Evolutionary conservation across 2,113 vertebrate genomes (phyloP).

Genomic region (Chaetura pelagica): DNA sequence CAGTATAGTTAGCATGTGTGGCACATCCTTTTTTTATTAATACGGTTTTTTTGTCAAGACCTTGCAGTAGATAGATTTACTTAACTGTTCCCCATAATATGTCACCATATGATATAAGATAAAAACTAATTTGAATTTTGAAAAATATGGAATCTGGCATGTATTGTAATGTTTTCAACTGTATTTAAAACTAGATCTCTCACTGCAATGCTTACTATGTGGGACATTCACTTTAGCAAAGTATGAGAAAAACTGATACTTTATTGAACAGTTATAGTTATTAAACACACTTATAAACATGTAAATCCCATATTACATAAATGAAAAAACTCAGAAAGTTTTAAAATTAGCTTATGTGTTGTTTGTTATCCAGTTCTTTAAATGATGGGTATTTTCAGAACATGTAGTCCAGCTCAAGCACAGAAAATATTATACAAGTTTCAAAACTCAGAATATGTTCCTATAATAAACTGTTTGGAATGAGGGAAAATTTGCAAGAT

Average conservation of each 20-base stretch:
- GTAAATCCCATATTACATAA: not conserved
- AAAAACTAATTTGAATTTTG: not conserved
- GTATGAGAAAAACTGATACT: rapidly evolving
- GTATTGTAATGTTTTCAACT: not conserved
- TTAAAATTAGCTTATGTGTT: not conserved
- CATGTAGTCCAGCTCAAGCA: not conserved
- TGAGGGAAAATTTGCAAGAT: not conserved
- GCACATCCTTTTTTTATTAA: not conserved
- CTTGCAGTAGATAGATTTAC: not conserved
- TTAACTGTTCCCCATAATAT: not conserved
- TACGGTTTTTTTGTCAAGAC: not conserved
- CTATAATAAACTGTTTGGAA: not conserved
- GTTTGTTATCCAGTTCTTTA: not conserved
- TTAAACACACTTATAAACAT: not conserved
- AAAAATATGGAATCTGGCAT: not conserved
- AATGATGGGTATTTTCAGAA: not conserved
- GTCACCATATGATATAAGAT: not conserved
- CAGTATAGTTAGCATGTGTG: not conserved
- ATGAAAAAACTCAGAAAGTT: not conserved
- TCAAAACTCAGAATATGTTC: not conserved
- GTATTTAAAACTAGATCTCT: not conserved
- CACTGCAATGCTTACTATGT: not conserved
- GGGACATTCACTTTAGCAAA: not conserved
- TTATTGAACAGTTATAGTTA: not conserved
- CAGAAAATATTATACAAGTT: not conserved